Base-by-base conservation (phyloP, 2,797 vertebrate species). In the Bovichtus variegatus region DNA sequence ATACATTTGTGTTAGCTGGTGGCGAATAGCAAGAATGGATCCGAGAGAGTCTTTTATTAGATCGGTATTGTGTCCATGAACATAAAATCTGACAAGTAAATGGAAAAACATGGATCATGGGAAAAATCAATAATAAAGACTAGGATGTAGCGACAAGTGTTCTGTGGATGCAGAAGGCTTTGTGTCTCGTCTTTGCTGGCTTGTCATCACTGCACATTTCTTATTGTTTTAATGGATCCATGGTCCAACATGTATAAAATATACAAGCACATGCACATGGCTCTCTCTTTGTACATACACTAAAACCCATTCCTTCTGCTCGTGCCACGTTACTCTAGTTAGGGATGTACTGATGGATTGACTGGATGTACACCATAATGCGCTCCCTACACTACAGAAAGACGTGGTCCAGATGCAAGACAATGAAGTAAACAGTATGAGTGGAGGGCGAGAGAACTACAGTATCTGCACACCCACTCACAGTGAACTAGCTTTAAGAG, bases 61-160 rank as follows among this genome's bases (percentile, higher is more conserved):
- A 89, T 88, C 89, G 68, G 81, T 79, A 90, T 84, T 90, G 88
- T 87, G 89, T 89, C 84, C 79, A 71, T 40, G 86, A 76, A 90
- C 90, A 92, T 91, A 91, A 93, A 91, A 92, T 85, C 74, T 86
- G 88, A 92, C 90, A 92, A 89, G 85, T 86, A 90, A 92, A 92
- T 92, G 89, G 89, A 88, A 91, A 90, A 89, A 88, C 91, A 92
- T 94, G 88, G 89, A 91, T 91, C 90, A 91, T 67, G 19, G 29
- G 41, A 59, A 64, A 87, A 81, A 89, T 91, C 90, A 74, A 92
- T 91, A 87, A 73, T 71, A 86, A 84, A 83, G 83, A 78, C 69
- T 16, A 50, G 80, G 74, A 91, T 71, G 79, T 77, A 75, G 85
- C 34, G 53, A 65, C 27, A 43, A 31, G 49, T 15, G 70, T 65